Conservation (phyloP, 2,888 invertebrate genomes). For the Lucinisca nassula region DNA sequence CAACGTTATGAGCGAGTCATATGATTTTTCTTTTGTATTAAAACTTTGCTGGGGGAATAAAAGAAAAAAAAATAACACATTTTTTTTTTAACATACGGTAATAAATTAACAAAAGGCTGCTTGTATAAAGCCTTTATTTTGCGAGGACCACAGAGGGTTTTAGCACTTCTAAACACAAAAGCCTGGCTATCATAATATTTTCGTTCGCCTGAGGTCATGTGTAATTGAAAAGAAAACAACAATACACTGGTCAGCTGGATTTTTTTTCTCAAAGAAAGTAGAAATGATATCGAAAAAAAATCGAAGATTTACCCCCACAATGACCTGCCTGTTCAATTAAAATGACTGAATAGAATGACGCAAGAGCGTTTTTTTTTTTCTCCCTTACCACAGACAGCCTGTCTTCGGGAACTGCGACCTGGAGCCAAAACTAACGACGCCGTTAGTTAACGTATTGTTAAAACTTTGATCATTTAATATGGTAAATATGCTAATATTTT, state of each 20-base stretch:
- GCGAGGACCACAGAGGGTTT: background rate
- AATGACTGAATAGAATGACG: background rate
- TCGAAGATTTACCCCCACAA: background rate
- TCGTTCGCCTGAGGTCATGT: background rate
- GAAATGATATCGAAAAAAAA: background rate
- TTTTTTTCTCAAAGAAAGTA: background rate
- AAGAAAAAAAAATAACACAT: background rate
- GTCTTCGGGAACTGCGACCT: too few relatives aligned
- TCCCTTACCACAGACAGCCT: too few relatives aligned
- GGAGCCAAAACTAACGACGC: too few relatives aligned
- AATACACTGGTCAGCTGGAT: background rate
- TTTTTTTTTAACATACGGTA: background rate
- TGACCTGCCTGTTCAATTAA: background rate
- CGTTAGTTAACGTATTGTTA: too few relatives aligned
- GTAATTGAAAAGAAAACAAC: background rate
- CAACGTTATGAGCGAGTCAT: background rate
- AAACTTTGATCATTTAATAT: too few relatives aligned
- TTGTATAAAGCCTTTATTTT: background rate
- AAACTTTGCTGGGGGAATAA: background rate
- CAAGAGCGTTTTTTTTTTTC: too few relatives aligned
- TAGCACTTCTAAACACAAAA: background rate
- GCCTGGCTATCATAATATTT: slow-evolving; percentile 10
- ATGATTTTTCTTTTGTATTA: background rate
- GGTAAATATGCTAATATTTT: too few relatives aligned
- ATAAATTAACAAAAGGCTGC: background rate